Evolutionary conservation across 37 sponge, comb jelly and placozoan genomes (phyloP), one percentile per base, ranked within the genome.

Genomic region (Oopsacas minuta): DNA sequence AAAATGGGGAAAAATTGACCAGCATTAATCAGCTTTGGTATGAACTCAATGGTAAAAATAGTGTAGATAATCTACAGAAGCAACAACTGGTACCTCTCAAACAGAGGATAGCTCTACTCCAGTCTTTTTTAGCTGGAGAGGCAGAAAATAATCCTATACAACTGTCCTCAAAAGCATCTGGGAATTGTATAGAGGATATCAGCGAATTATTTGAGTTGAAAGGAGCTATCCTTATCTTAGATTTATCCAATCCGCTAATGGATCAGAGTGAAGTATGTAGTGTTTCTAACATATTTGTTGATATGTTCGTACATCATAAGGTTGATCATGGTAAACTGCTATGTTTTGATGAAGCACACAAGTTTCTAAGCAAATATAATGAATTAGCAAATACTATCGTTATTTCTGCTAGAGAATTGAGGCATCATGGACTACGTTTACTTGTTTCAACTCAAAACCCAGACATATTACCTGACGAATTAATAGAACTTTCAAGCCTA

Each of bases 291-390:
- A 61, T 61, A 25, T n/a, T 61, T 25, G 75, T 61, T n/a, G 75
- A 61, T n/a, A 61, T 61, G 75, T 61, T 61, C 75, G 75, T 61
- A 12, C 75, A 61, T 3, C 28, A 3, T 61, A 10, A 10, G 1
- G 75, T 12, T 5, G 75, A 61, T 61, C 75, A 61, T 61, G 75
- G 75, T 61, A 61, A 61, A 61, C 1, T 61, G 28, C 75, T 61
- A 3, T 61, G 75, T 61, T 61, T 61, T n/a, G 75, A 61, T 12
- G 75, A 61, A n/a, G 75, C 75, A n/a, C 75, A 61, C 22, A 61
- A 61, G 28, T 61, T 61, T 34, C 28, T 61, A 34, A 61, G 22
- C 75, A 61, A 12, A 61, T 61, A 25, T 34, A 61, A 61, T 61
- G 75, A 61, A 12, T n/a, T 61, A 61, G 75, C 75, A 32, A 3